Conservation (phyloP, 92 coral and sea anemone genomes). For the Siderastrea radians region DNA sequence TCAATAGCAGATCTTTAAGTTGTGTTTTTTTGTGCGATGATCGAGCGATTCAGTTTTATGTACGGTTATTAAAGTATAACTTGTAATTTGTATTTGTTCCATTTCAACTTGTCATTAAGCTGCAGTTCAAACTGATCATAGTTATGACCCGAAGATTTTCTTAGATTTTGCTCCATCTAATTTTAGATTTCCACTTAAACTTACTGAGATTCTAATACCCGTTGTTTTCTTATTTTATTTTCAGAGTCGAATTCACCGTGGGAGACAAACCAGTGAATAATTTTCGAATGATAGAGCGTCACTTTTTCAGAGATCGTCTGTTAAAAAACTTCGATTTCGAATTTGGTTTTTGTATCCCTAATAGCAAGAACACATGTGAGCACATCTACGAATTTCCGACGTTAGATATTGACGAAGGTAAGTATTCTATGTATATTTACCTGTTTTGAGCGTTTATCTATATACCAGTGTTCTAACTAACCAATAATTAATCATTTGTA, state of each 20-base stretch:
- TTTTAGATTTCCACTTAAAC: not conserved
- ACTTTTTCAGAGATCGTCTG: slow-evolving; percentile 87
- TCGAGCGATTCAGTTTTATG: not conserved
- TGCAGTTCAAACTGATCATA: not conserved
- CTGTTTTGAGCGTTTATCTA: not conserved
- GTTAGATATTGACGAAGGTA: slow-evolving; percentile 90
- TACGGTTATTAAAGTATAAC: too few species aligned
- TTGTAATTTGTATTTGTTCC: too few species aligned
- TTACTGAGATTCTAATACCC: not conserved
- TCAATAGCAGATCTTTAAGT: not conserved
- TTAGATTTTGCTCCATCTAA: not conserved
- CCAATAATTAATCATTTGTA: not conserved
- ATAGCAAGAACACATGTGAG: slow-evolving; percentile 99
- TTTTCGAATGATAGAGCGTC: slow-evolving; percentile 98
- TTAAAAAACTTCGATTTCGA: slow-evolving; percentile 97
- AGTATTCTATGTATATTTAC: slow-evolving; percentile 23
- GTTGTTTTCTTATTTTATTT: slow-evolving; percentile 17
- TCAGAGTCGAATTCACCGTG: slow-evolving; percentile 96
- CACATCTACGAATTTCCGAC: slow-evolving; percentile 99
- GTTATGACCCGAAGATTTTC: not conserved
- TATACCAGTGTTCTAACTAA: not conserved
- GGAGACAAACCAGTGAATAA: slow-evolving; percentile 95
- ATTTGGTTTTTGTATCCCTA: slow-evolving; percentile 99
- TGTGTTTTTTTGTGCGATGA: not conserved
- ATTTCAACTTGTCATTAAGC: too few species aligned